Base-by-base conservation (phyloP, 1,140 invertebrate species). In the Limonius californicus region DNA sequence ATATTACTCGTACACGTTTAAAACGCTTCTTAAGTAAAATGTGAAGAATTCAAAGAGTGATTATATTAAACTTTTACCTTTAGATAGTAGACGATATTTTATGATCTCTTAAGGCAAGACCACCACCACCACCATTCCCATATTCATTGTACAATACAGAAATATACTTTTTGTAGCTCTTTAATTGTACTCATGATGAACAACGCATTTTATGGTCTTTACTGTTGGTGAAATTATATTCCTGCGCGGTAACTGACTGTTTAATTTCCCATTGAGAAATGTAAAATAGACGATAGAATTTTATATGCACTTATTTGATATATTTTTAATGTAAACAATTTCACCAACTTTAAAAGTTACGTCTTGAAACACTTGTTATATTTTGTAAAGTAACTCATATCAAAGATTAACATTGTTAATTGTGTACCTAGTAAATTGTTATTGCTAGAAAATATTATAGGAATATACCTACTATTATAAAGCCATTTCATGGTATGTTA, bases 371-470 rank as follows among this genome's bases (percentile, higher is more conserved):
- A 42, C 47, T 55, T 59, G 50, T 61, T 54, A 54, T 61, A 55
- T 61, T 57, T 57, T 57, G 55, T 35, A 57, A 39, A 57, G 55
- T 57, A 35, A 42, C 21, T 57, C 65, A 64, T 65, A 66, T 53
- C 54, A 62, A 50, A 67, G 62, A 65, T 68, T 66, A 73, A 72
- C 65, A 72, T 75, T 74, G 72, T 75, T 74, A 74, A 74, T 72
- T 69, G 71, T 75, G 67, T 75, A 75, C 70, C 70, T 72, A 70
- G 71, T 74, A 74, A 72, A 75, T 74, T 75, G 74, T 75, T 75
- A 75, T 74, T 70, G 68, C 69, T 75, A 75, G 74, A 73, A 63
- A 73, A 74, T 75, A 75, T 75, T 71, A 73, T 72, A 72, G 65
- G 64, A 68, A 68, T 68, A 62, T 68, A 67, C 62, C 68, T 68